Evolutionary conservation across 2,113 vertebrate species (phyloP).

Genomic region (Gasterosteus nipponicus): DNA sequence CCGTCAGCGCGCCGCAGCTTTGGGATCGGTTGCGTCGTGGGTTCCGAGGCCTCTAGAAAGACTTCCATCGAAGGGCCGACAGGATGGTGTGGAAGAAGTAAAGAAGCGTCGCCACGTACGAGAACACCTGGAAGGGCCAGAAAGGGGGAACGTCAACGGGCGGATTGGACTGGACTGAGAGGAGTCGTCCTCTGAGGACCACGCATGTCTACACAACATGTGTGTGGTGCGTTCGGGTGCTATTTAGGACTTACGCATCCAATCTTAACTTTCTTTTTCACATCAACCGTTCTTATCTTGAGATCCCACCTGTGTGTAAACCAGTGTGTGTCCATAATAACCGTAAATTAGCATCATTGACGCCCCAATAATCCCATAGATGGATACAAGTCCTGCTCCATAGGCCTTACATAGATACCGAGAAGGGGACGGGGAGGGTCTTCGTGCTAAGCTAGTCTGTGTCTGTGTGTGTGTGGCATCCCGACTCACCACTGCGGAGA

Average conservation of each 20-base stretch:
- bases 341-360: not conserved
- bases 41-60: conserved; percentile 59
- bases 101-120: conserved; percentile 80
- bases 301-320: not conserved
- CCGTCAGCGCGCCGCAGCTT: too few relatives aligned
- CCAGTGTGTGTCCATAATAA: not conserved
- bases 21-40: too few relatives aligned
- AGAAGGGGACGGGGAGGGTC: not conserved
- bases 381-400: not conserved
- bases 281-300: not conserved
- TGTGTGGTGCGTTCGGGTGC: not conserved
- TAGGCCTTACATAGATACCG: not conserved
- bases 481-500: conserved; percentile 85
- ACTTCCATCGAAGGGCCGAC: conserved; percentile 80
- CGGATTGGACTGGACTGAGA: not conserved
- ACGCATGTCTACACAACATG: not conserved
- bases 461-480: not conserved
- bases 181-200: not conserved
- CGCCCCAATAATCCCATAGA: not conserved
- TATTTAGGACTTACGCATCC: not conserved
- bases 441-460: not conserved
- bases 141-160: not conserved
- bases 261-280: not conserved
- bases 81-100: conserved; percentile 84
- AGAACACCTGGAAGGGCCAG: conserved; percentile 81